Percentiles rank a stretch among this genome's conserved stretches.
phyloP scores from a whole-genome alignment of 1,140 invertebrate species.

The Caenorhabditis latens region DNA sequence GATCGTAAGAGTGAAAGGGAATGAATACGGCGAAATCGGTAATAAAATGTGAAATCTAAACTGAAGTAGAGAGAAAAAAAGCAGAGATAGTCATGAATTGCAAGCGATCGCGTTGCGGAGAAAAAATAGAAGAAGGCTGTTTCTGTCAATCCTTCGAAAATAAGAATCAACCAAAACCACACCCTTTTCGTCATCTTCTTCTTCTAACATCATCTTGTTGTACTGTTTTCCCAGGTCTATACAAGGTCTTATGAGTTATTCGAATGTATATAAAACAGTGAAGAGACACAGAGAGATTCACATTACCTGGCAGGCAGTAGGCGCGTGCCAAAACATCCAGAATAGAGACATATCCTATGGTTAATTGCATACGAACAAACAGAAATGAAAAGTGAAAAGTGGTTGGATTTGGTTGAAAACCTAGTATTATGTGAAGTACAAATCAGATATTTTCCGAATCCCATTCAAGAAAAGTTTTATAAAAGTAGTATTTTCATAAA shows the following conservation, averaged over 20 bases:
- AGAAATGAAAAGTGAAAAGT: neutral
- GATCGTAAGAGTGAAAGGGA: neutral
- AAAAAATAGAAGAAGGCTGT: neutral
- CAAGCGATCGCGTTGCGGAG: slow-evolving; percentile 13
- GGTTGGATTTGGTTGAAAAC: neutral
- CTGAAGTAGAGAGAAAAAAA: neutral
- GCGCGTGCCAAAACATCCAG: slow-evolving; percentile 36
- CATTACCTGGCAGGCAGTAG: slow-evolving; percentile 11
- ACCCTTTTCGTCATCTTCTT: slow-evolving; percentile 31
- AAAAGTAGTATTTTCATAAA: no score
- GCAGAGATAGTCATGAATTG: slow-evolving; percentile 32
- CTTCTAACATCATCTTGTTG: slow-evolving; percentile 10
- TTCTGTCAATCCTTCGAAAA: neutral
- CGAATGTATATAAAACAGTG: neutral
- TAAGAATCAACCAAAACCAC: slow-evolving; percentile 37
- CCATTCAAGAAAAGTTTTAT: no score
- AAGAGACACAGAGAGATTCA: neutral
- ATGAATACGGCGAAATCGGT: neutral
- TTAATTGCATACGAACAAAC: slow-evolving; percentile 16
- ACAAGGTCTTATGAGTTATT: slow-evolving; percentile 44
- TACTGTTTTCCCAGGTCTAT: slow-evolving; percentile 16
- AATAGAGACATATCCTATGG: slow-evolving; percentile 29
- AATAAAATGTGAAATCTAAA: neutral
- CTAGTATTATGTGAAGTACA: no score
- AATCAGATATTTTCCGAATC: no score